phyloP scores from a whole-genome alignment of 1,140 invertebrate species.

The Dufourea novaeangliae region DNA sequence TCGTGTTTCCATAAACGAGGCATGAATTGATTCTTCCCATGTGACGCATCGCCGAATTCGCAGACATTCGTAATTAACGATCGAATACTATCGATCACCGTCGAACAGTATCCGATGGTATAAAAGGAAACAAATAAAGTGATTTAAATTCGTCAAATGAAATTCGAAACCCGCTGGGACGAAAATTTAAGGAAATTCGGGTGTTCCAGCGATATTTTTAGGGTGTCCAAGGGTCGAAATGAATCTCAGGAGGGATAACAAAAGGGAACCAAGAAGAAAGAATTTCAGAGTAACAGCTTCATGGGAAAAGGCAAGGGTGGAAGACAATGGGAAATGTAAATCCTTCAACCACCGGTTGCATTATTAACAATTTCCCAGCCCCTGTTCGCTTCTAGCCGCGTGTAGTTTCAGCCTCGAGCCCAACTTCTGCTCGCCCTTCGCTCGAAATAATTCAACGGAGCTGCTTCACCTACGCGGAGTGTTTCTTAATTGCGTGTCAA shows the following conservation, averaged over 20 bases:
- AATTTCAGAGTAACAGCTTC: background rate
- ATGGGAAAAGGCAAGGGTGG: background rate
- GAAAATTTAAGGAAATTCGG: no score
- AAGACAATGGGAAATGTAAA: background rate
- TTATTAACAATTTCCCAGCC: background rate
- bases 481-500: background rate
- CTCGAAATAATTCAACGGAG: background rate
- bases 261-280: background rate
- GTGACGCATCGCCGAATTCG: background rate
- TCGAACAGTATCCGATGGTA: no score
- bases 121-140: no score
- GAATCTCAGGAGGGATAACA: background rate
- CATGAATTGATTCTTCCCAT: background rate
- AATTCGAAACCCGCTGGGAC: no score
- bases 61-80: background rate
- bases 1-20: background rate
- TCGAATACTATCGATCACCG: no score
- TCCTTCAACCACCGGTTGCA: background rate
- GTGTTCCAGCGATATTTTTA: no score
- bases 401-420: background rate
- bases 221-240: background rate
- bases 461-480: background rate
- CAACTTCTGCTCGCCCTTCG: background rate
- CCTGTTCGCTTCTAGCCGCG: background rate
- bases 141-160: no score